Evolutionary conservation across 2,888 invertebrate genomes (phyloP), one percentile per base, ranked within the genome.

Genomic region (Lacanobia oleracea): DNA sequence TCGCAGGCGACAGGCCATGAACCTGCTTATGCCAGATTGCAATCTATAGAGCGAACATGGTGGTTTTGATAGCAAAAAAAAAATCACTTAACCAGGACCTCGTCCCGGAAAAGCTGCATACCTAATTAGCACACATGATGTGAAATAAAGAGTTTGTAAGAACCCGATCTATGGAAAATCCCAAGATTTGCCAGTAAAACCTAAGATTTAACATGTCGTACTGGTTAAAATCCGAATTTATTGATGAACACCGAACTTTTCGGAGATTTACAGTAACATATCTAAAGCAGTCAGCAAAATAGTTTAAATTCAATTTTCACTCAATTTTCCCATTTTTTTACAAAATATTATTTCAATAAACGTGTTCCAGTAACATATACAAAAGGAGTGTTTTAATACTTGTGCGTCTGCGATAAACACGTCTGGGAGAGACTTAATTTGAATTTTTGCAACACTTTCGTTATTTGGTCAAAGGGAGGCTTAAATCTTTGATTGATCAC

Each of bases 401-500:
- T 73, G 75, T 72, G 81, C 84, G 82, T 86, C 70, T 50, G 74
- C 84, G 89, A 90, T 90, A 90, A 90, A 88, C 93, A 93, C 93
- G 93, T 91, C 77, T 88, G 86, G 84, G 83, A 76, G 77, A 85
- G 88, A 89, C 87, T 89, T 90, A 89, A 92, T 92, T 93, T 89
- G 88, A 92, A 91, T 91, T 86, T 86, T 86, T 90, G 88, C 88
- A 88, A 88, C 87, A 87, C 82, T 87, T 87, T 86, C 84, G 84
- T 77, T 85, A 85, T 86, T 87, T 85, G 86, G 85, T 84, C 84
- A 83, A 87, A 87, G 89, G 91, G 89, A 86, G 87, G 87, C 87
- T 89, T 88, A 88, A 91, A 89, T 90, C 88, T 90, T 88, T 92
- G 93, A 92, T 92, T 89, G 92, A 92, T 92, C 89, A 86, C 89